Percentiles rank a stretch among this genome's conserved stretches.
phyloP scores from a whole-genome alignment of 35 echinoderm and acorn worm species.

The Ophiothrix spiculata region DNA sequence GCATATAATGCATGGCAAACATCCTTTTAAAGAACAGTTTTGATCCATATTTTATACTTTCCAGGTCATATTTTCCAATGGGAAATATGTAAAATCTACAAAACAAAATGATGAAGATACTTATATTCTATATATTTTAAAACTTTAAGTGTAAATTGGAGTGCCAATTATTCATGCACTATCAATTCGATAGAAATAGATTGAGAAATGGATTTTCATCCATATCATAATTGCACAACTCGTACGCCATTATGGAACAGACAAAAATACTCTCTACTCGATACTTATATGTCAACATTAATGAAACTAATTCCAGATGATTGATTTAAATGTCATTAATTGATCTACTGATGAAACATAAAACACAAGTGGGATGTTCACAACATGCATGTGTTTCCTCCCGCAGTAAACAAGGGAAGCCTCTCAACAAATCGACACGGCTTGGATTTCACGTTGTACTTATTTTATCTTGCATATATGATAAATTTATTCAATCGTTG shows the following conservation, averaged over 20 bases:
- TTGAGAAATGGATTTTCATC: too few relatives aligned
- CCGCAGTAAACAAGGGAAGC: neutral
- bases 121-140: neutral
- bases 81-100: too few relatives aligned
- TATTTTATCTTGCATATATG: neutral
- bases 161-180: neutral
- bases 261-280: neutral
- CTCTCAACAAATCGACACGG: neutral
- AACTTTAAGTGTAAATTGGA: neutral
- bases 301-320: neutral
- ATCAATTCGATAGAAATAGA: neutral
- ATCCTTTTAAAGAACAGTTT: too few relatives aligned
- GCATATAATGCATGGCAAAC: too few relatives aligned
- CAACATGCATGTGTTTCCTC: neutral
- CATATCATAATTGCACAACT: too few relatives aligned
- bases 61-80: too few relatives aligned
- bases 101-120: too few relatives aligned
- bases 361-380: neutral
- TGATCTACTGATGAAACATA: neutral
- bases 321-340: neutral
- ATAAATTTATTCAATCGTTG: neutral
- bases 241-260: too few relatives aligned
- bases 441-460: neutral
- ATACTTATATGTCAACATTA: neutral
- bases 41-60: too few relatives aligned